Evolutionary conservation across 2,888 invertebrate species (phyloP).

Genomic region (Nephrotoma flavescens): DNA sequence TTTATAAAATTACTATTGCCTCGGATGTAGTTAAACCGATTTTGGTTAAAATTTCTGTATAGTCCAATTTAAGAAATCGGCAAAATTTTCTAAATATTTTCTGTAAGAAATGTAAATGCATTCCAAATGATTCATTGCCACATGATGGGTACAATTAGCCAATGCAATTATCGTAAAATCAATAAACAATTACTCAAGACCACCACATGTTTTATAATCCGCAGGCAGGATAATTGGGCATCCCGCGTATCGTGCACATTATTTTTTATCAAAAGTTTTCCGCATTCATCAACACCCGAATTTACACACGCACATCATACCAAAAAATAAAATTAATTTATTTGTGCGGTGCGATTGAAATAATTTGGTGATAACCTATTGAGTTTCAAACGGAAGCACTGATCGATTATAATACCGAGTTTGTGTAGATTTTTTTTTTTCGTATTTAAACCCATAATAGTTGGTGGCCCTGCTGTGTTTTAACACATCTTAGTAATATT

Average conservation of each 20-base stretch:
- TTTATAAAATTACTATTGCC: too few relatives aligned
- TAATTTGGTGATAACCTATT: constrained; percentile 3
- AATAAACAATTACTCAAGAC: background rate
- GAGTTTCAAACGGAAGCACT: constrained; percentile 2
- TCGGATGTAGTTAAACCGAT: too few relatives aligned
- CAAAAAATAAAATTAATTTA: background rate
- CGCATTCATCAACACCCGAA: background rate
- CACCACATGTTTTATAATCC: background rate
- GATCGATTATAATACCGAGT: background rate
- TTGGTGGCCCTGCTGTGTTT: constrained; percentile 1
- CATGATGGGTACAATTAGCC: background rate
- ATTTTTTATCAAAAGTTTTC: background rate
- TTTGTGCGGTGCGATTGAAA: background rate
- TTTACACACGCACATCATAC: background rate
- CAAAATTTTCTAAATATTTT: too few relatives aligned
- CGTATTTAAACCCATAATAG: background rate
- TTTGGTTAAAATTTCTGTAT: too few relatives aligned
- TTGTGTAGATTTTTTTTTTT: background rate
- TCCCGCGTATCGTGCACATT: background rate
- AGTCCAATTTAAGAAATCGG: too few relatives aligned
- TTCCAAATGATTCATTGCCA: background rate
- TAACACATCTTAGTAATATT: background rate
- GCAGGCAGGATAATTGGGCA: background rate
- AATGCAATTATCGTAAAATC: background rate
- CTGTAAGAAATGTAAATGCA: background rate